Base-by-base conservation (phyloP, 2,888 invertebrate genomes). In the Ferrisia virgata region DNA sequence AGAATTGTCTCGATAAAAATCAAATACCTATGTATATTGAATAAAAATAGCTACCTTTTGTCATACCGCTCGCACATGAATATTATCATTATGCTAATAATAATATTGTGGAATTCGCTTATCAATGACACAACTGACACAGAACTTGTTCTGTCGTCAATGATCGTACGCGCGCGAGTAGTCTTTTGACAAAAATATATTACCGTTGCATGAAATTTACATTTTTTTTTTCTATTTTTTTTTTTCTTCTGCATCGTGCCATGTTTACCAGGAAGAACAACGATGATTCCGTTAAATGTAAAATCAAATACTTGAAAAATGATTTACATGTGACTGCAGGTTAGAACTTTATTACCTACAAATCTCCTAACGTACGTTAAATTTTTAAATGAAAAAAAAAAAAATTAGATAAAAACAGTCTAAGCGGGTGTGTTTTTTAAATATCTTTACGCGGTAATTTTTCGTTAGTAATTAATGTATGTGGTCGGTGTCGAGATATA, bases 71-170 rank as follows among this genome's bases (percentile, higher is more conserved):
- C 22, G 18, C 22, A 1, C 53, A 18, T 53, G 9, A 53, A 53
- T 22, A 22, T 53, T 53, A 53, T 53, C 53, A 22, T 22, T 53
- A 53, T 53, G 53, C 53, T 53, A 53, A 53, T 53, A 53, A 53
- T 53, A 53, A 4, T 18, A 53, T 22, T 53, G 22, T 22, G 53
- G 53, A 53, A 53, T 53, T 53, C 8, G 53, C 53, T 53, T 53
- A 53, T 53, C 53, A 53, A 53, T 53, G 53, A 53, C 53, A 53
- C 53, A 22, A 53, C 53, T 22, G 53, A 53, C 53, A 53, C 11
- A 53, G 53, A 53, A 53, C 53, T 53, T 18, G 53, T 53, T 53
- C 53, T 53, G 53, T 69, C 69, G 69, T 69, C 69, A 69, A 69
- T 69, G 53, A 2, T 53, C 69, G 69, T 31, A 69, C 31, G 69